These are phyloP conservation scores for Papilio aristodemus DNA, from an alignment of 1,140 invertebrate genomes.

Conservation along the genomic window DNA sequence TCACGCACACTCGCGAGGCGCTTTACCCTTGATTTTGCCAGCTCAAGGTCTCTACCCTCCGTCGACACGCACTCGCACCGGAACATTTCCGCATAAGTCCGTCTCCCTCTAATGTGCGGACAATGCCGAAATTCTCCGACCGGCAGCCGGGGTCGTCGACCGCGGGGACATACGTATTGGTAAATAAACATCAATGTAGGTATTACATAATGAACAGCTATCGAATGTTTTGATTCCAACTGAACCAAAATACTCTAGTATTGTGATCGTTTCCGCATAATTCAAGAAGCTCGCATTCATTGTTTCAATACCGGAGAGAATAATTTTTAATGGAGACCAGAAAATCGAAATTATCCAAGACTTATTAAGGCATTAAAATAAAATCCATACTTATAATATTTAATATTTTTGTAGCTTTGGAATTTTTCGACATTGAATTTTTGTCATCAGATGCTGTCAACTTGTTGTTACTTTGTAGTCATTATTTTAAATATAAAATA, in stretches of 20 bases:
- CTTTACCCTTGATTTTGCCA: constrained; percentile 79
- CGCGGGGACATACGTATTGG: constrained; percentile 71
- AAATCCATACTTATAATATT: too few species aligned
- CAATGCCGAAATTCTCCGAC: constrained; percentile 73
- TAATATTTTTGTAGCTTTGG: too few species aligned
- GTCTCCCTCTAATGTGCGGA: constrained; percentile 68
- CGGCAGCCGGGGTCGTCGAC: constrained; percentile 64
- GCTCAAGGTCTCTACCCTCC: constrained; percentile 79
- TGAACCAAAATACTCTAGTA: constrained; percentile 24
- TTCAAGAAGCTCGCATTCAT: constrained; percentile 1
- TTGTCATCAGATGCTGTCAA: too few species aligned
- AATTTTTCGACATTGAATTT: too few species aligned
- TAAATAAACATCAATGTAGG: constrained; percentile 76
- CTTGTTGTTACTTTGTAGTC: too few species aligned
- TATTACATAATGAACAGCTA: constrained; percentile 66
- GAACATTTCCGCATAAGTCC: constrained; percentile 53
- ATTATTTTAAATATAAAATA: too few species aligned
- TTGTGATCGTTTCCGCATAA: constrained; percentile 24
- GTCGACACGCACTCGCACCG: constrained; percentile 55
- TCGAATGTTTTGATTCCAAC: constrained; percentile 50
- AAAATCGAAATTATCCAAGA: too few species aligned
- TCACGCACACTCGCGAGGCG: constrained; percentile 58
- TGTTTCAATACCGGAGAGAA: neutral
- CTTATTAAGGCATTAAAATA: too few species aligned
- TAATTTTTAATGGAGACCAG: constrained; percentile 2